A percentile compares a stretch with the other conserved stretches of the same genome.
Conservation (phyloP, 2,797 vertebrate species). For the Denticeps clupeoides region DNA sequence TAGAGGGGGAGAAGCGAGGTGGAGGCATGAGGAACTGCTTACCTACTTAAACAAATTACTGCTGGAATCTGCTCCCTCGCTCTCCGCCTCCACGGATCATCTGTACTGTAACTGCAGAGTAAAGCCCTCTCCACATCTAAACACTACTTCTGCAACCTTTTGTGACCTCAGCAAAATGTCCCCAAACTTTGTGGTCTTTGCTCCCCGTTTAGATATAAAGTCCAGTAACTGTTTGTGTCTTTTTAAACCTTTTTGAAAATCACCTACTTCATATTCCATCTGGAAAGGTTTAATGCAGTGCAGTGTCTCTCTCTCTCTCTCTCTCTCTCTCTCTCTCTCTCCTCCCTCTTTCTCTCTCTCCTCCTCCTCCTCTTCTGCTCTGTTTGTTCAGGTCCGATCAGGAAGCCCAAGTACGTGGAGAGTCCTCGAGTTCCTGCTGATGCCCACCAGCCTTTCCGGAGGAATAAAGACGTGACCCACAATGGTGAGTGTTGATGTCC, state of each 20-base stretch:
- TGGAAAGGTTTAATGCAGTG: conserved; percentile 26
- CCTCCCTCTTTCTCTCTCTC: conserved; percentile 14
- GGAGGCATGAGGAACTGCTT: conserved; percentile 11
- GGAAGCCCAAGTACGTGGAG: conserved; percentile 94
- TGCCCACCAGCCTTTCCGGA: conserved; percentile 63
- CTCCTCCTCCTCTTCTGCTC: conserved; percentile 13
- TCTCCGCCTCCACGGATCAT: too few relatives aligned
- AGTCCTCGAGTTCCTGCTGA: conserved; percentile 84
- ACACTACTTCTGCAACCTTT: not conserved
- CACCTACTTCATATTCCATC: conserved; percentile 25
- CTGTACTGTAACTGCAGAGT: too few relatives aligned
- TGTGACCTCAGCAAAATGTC: too few relatives aligned
- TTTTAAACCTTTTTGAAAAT: conserved; percentile 8
- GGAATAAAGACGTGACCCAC: conserved; percentile 61
- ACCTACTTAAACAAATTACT: conserved; percentile 17
- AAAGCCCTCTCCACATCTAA: too few relatives aligned
- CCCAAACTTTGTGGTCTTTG: too few relatives aligned
- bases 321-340: not conserved
- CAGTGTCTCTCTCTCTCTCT: not conserved
- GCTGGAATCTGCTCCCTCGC: too few relatives aligned
- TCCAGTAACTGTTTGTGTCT: not conserved
- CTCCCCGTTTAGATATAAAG: too few relatives aligned
- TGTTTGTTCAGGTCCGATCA: conserved; percentile 68
- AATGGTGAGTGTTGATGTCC: conserved; percentile 63
- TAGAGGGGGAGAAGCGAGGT: conserved; percentile 3